These are phyloP conservation scores for Phyllostomus hastatus DNA, from an alignment of 2,113 vertebrate genomes.

Conservation along the genomic window DNA sequence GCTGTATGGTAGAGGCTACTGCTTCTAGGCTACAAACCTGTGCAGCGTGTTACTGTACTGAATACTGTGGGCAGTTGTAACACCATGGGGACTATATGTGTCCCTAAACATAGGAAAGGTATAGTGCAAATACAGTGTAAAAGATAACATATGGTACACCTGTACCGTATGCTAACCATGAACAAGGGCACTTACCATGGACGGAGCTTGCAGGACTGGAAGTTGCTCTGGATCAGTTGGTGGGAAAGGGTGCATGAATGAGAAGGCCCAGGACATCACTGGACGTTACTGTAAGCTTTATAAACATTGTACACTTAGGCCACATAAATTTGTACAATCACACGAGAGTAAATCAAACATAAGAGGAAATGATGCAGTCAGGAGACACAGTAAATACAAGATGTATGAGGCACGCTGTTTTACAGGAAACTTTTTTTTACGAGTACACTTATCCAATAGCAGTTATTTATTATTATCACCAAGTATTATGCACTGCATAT, in stretches of 20 bases:
- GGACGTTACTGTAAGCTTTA: background rate
- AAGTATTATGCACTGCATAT: background rate
- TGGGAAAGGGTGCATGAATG: background rate
- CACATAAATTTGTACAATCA: background rate
- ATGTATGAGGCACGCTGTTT: background rate
- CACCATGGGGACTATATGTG: too few relatives aligned
- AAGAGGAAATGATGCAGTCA: background rate
- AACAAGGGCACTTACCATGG: background rate
- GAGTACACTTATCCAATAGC: background rate
- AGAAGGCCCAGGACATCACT: background rate
- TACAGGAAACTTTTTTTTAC: background rate
- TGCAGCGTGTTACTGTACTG: background rate
- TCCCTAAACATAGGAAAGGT: background rate
- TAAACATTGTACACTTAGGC: too few relatives aligned
- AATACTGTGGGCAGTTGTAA: background rate
- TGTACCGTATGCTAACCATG: too few relatives aligned
- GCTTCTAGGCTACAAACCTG: background rate
- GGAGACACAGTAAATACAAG: background rate
- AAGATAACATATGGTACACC: background rate
- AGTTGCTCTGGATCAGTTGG: too few relatives aligned
- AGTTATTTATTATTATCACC: background rate
- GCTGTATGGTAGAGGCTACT: too few relatives aligned
- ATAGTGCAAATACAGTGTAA: background rate
- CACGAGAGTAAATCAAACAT: background rate
- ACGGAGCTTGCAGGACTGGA: background rate